Conservation (phyloP, 1,140 invertebrate genomes). For the Zaprionus capensis region DNA sequence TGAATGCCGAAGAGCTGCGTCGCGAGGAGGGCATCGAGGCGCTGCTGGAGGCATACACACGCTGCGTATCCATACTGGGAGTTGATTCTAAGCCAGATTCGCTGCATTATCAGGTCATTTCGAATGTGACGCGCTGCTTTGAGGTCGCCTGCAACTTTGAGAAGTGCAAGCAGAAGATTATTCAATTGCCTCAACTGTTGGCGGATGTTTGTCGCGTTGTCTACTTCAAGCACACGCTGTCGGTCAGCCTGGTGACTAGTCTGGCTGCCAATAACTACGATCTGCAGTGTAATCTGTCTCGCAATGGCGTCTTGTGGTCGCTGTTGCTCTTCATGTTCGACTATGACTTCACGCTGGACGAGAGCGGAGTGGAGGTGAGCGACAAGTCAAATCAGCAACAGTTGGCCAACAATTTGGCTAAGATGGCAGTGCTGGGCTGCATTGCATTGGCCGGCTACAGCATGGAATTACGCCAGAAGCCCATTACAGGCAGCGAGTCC, state of each 20-base stretch:
- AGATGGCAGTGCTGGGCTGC: slow-evolving; percentile 93
- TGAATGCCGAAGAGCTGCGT: slow-evolving; percentile 98
- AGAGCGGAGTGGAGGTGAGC: slow-evolving; percentile 95
- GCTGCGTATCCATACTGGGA: slow-evolving; percentile 95
- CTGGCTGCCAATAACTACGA: slow-evolving; percentile 86
- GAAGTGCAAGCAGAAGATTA: slow-evolving; percentile 93
- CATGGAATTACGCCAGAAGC: slow-evolving; percentile 67
- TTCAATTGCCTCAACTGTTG: slow-evolving; percentile 93
- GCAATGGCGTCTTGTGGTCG: slow-evolving; percentile 97
- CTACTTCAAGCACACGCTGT: slow-evolving; percentile 89
- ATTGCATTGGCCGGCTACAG: slow-evolving; percentile 90
- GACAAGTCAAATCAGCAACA: slow-evolving; percentile 95
- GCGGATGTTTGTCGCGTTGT: slow-evolving; percentile 95
- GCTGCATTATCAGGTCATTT: slow-evolving; percentile 96
- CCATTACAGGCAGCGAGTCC: slow-evolving; percentile 58
- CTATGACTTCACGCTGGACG: slow-evolving; percentile 99
- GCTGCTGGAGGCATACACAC: slow-evolving; percentile 93
- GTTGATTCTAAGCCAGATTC: slow-evolving; percentile 91
- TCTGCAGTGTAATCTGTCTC: slow-evolving; percentile 95
- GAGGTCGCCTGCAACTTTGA: slow-evolving; percentile 97
- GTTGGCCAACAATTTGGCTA: slow-evolving; percentile 95
- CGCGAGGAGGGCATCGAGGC: slow-evolving; percentile 96
- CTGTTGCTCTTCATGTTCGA: slow-evolving; percentile 95
- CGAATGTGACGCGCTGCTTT: slow-evolving; percentile 95
- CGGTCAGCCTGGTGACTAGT: slow-evolving; percentile 83